Base-by-base conservation (phyloP, 2,888 invertebrate species). In the Macaria liturata region DNA sequence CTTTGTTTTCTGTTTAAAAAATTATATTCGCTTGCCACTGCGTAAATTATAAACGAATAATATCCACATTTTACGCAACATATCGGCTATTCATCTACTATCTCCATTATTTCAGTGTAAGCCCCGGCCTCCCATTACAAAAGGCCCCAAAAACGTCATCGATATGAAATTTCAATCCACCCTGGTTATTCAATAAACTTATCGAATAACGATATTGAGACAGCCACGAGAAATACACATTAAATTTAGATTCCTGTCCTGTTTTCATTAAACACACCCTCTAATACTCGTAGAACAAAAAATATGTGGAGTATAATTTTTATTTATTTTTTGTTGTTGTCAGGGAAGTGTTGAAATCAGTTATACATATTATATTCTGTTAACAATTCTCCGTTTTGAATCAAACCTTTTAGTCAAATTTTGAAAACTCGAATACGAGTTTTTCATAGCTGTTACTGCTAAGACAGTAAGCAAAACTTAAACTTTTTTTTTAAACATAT, bases 231-330 rank as follows among this genome's bases (percentile, higher is more conserved):
- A 69, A 73, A 76, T 67, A 71, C 70, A 79, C 72, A 80, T 84
- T 83, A 79, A 81, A 82, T 83, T 84, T 73, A 78, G 77, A 80
- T 84, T 77, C 78, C 75, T 79, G 78, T 83, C 74, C 79, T 75
- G 76, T 81, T 83, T 83, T 79, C 79, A 80, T 86, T 84, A 79
- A 78, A 76, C 74, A 79, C 74, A 76, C 80, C 76, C 82, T 76
- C 71, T 72, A 68, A 72, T 74, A 64, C 66, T 67, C 72, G 62
- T 61, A 46, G 71, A 77, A 75, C 65, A 77, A 9, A 40, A 61
- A 67, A 72, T 60, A 3, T 43, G 8, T 76, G n/a, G 83, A 84
- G 78, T 31, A 3, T 8, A 3, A 7, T 9, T 40, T 3, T 3
- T 42, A 8, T 4, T 42, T 8, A 1, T 8, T 42, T 51, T 9